These are phyloP conservation scores for Platysternon megacephalum DNA, from an alignment of 2,113 vertebrate genomes.

Conservation along the genomic window DNA sequence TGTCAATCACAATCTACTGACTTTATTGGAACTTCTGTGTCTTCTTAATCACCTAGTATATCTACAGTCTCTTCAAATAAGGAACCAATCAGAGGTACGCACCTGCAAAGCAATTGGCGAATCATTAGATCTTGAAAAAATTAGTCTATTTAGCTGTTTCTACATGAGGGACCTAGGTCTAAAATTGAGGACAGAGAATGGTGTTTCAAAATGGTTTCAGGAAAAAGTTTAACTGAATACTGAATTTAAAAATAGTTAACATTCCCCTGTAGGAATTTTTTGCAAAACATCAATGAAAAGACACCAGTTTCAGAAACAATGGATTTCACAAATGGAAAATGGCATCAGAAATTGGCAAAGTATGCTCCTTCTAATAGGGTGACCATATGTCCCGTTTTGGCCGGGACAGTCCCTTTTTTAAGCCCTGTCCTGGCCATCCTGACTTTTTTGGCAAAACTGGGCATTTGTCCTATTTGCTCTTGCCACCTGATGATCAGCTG, in stretches of 20 bases:
- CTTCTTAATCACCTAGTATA: neutral
- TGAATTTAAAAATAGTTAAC: neutral
- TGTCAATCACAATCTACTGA: slow-evolving; percentile 9
- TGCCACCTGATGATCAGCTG: too few species aligned
- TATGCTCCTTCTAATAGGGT: neutral
- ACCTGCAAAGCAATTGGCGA: neutral
- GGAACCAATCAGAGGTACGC: neutral
- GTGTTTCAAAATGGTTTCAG: neutral
- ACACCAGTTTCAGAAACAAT: neutral
- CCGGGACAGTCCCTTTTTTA: too few species aligned
- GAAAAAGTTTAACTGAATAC: neutral
- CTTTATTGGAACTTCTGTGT: neutral
- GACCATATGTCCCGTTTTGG: too few species aligned
- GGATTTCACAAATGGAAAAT: neutral
- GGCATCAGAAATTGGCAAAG: neutral
- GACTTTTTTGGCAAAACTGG: too few species aligned
- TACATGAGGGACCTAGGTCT: neutral
- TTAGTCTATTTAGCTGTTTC: neutral
- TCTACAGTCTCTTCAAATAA: neutral
- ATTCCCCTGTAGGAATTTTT: neutral
- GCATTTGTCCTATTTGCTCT: too few species aligned
- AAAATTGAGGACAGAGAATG: neutral
- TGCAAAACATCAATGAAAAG: neutral
- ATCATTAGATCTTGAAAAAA: neutral
- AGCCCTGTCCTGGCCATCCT: too few species aligned